Percentiles rank a stretch among this genome's conserved stretches.
Evolutionary conservation across 1,140 invertebrate species (phyloP).

Genomic region (Listronotus oregonensis): DNA sequence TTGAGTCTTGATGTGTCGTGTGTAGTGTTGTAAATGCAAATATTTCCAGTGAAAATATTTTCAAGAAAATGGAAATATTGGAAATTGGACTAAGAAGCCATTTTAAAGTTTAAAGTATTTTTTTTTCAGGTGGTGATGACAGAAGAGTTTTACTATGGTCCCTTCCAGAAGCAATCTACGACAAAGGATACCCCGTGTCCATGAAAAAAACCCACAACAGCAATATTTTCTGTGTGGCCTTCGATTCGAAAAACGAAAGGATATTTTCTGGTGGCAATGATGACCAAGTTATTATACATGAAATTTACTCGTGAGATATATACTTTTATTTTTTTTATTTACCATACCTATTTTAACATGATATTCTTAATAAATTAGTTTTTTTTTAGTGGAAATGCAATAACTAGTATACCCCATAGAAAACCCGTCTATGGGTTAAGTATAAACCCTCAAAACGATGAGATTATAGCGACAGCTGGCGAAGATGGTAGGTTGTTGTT

Average conservation of each 20-base stretch:
- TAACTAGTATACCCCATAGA: slow-evolving; percentile 81
- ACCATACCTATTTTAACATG: no score
- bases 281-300: slow-evolving; percentile 89
- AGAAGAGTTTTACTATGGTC: slow-evolving; percentile 88
- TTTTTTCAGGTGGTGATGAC: slow-evolving; percentile 83
- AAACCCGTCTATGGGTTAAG: slow-evolving; percentile 89
- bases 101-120: no score
- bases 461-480: slow-evolving; percentile 85
- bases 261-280: slow-evolving; percentile 95
- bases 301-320: slow-evolving; percentile 72
- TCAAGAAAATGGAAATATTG: no score
- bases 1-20: no score
- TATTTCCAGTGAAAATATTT: no score
- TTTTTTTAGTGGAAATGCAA: slow-evolving; percentile 66
- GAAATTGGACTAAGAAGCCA: no score
- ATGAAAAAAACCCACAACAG: slow-evolving; percentile 87
- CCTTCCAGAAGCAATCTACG: slow-evolving; percentile 75
- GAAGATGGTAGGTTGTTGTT: slow-evolving; percentile 87
- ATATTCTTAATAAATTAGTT: background rate
- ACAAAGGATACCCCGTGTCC: slow-evolving; percentile 63
- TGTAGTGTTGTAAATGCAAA: no score
- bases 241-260: slow-evolving; percentile 77
- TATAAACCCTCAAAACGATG: slow-evolving; percentile 81
- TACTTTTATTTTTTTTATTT: slow-evolving; percentile 5
- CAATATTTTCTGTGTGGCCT: slow-evolving; percentile 92